Evolutionary conservation across 2,797 vertebrate species (phyloP).

Genomic region (Crossoptilon crossoptilon): DNA sequence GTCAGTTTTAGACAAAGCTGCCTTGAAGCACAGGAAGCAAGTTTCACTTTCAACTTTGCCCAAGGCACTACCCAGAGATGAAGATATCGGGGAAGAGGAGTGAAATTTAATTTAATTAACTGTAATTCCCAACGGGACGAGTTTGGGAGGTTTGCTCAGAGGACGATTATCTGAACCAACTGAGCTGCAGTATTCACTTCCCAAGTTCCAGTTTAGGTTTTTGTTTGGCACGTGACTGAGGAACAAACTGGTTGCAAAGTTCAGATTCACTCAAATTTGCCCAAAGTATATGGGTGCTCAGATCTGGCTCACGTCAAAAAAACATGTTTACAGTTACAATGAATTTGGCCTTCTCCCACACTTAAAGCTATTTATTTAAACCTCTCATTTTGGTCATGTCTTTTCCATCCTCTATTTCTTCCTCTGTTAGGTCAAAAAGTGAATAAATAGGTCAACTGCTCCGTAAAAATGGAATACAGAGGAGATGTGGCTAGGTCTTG

Average conservation of each 20-base stretch:
- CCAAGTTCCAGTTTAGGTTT: background rate
- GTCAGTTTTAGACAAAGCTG: conserved; percentile 43
- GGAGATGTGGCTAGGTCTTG: background rate
- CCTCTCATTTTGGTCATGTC: conserved; percentile 62
- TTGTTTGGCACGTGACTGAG: background rate
- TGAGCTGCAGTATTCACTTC: background rate
- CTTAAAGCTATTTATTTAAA: conserved; percentile 53
- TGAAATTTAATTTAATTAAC: conserved; percentile 61
- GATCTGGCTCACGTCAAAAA: conserved; percentile 9
- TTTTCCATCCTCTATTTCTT: conserved; percentile 62
- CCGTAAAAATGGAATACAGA: conserved; percentile 12
- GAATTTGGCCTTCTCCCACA: conserved; percentile 41
- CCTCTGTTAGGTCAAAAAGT: conserved; percentile 57
- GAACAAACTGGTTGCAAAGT: background rate
- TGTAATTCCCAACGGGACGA: background rate
- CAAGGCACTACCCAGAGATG: conserved; percentile 35
- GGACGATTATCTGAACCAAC: background rate
- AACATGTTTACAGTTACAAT: conserved; percentile 32
- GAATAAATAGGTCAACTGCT: conserved; percentile 53
- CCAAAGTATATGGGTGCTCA: background rate
- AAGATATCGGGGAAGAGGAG: background rate
- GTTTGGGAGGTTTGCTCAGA: background rate
- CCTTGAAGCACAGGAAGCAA: conserved; percentile 50
- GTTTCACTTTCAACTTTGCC: conserved; percentile 44
- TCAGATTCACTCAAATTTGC: conserved; percentile 14